A percentile compares a stretch with the other conserved stretches of the same genome.
phyloP scores from a whole-genome alignment of 2,888 invertebrate genomes.

The Lasioglossum calceatum region DNA sequence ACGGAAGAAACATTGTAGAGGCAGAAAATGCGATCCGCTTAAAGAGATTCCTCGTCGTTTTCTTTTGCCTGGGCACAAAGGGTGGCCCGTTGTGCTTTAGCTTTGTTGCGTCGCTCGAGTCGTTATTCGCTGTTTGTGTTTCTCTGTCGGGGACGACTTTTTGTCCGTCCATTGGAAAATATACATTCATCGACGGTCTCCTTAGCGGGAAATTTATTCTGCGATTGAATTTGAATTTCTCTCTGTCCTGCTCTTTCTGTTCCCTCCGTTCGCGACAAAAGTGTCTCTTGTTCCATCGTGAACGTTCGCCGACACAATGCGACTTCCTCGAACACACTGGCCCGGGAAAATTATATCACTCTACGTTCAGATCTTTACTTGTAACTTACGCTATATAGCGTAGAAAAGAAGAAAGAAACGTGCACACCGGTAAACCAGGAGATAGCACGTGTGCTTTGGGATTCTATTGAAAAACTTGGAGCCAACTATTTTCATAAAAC shows the following conservation, averaged over 20 bases:
- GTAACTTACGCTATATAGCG: conserved; percentile 35
- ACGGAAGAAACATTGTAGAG: conserved; percentile 36
- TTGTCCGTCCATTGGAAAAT: conserved; percentile 13
- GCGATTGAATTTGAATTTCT: conserved; percentile 22
- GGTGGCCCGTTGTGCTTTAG: conserved; percentile 22
- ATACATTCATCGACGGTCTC: conserved; percentile 14
- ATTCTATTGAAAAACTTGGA: conserved; percentile 72
- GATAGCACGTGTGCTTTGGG: conserved; percentile 16
- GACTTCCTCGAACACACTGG: conserved; percentile 4
- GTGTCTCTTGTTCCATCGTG: conserved; percentile 14
- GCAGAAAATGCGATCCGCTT: conserved; percentile 42
- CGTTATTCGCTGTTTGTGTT: conserved; percentile 24
- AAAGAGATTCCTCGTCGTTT: conserved; percentile 28
- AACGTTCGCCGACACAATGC: neutral
- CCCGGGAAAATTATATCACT: conserved; percentile 30
- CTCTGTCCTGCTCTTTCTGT: neutral
- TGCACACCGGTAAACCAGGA: conserved; percentile 41
- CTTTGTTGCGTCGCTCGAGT: conserved; percentile 20
- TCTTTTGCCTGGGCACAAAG: conserved; percentile 20
- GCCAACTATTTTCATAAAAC: conserved; percentile 72
- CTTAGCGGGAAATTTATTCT: conserved; percentile 8
- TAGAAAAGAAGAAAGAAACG: conserved; percentile 35
- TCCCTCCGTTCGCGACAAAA: conserved; percentile 14
- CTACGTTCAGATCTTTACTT: conserved; percentile 24
- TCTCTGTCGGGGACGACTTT: neutral